A percentile compares a stretch with the other conserved stretches of the same genome.
phyloP scores from a whole-genome alignment of 2,888 invertebrate species.

The Eupithecia insigniata region DNA sequence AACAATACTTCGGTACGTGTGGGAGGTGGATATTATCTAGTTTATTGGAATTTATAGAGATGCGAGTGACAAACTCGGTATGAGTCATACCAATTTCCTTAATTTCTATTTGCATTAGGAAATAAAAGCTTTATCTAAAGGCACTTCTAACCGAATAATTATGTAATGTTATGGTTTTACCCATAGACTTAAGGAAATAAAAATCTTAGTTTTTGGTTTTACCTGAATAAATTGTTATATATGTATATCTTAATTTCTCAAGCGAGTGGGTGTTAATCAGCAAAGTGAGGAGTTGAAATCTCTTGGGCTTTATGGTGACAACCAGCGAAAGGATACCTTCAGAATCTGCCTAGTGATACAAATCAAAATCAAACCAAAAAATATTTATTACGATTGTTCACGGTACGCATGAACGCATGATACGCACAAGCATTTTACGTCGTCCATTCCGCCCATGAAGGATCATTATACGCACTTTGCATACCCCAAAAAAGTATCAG shows the following conservation, averaged over 20 bases:
- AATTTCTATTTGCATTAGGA: constrained; percentile 11
- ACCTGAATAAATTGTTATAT: no score
- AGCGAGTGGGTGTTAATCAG: no score
- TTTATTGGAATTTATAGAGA: constrained; percentile 48
- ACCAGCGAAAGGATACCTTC: not conserved
- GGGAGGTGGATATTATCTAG: constrained; percentile 49
- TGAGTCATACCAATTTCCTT: not conserved
- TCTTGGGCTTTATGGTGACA: not conserved
- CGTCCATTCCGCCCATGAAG: not conserved
- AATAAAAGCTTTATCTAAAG: not conserved
- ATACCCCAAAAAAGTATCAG: not conserved
- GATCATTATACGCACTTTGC: not conserved
- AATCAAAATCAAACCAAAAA: no score
- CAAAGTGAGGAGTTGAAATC: no score
- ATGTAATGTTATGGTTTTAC: no score
- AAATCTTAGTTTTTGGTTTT: no score
- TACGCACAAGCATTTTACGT: not conserved
- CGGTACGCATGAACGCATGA: no score
- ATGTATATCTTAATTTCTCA: no score
- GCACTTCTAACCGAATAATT: no score
- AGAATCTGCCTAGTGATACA: no score
- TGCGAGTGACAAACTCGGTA: constrained; percentile 27
- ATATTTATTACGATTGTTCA: no score
- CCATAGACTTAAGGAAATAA: no score
- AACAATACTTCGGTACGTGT: constrained; percentile 53